phyloP scores from a whole-genome alignment of 2,113 vertebrate genomes.

The Pica pica region DNA sequence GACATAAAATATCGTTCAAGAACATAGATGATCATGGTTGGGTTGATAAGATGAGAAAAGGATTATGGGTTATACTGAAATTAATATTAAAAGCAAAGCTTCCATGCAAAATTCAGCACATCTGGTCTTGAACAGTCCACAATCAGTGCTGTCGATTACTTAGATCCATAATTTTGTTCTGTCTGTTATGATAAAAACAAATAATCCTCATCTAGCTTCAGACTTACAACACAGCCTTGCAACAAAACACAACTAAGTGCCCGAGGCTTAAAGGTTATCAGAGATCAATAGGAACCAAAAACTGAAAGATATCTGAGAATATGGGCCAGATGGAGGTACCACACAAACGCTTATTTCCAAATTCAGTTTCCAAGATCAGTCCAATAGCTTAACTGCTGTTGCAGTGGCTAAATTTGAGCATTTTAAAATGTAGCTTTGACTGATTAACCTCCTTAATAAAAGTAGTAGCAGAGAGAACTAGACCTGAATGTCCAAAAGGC shows the following conservation, averaged over 20 bases:
- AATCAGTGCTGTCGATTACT: neutral
- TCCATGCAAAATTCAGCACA: neutral
- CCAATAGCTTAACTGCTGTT: neutral
- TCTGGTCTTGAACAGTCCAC: neutral
- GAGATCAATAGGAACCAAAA: neutral
- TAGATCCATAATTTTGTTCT: neutral
- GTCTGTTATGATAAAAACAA: neutral
- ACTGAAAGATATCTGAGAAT: neutral
- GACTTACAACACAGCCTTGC: neutral
- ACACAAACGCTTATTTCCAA: neutral
- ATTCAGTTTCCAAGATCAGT: neutral
- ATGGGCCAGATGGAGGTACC: neutral
- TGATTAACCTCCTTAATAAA: neutral
- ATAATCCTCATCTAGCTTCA: neutral
- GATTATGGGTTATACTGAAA: neutral
- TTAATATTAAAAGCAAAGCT: neutral
- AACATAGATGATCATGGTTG: neutral
- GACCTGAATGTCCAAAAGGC: neutral
- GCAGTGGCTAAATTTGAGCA: neutral
- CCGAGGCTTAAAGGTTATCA: neutral
- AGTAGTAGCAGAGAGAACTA: neutral
- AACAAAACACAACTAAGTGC: neutral
- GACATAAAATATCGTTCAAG: neutral
- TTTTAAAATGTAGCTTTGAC: neutral
- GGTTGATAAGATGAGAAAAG: neutral